Evolutionary conservation across 2,797 vertebrate genomes (phyloP).

Genomic region (Ficedula albicollis): DNA sequence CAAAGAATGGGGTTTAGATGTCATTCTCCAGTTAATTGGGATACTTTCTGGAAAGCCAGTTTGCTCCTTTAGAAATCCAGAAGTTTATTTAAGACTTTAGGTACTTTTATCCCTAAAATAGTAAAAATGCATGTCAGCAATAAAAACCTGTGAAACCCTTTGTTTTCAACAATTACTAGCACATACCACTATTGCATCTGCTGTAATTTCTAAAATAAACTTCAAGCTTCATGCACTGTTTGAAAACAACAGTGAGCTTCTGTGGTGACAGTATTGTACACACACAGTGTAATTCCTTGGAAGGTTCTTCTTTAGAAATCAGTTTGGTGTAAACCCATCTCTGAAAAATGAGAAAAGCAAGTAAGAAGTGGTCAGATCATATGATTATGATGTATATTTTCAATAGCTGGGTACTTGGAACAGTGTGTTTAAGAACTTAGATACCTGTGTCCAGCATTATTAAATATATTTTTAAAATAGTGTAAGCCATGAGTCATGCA

Average conservation of each 20-base stretch:
- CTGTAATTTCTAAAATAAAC: neutral
- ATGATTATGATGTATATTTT: neutral
- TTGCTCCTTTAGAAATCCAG: neutral
- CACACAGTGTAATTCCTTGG: neutral
- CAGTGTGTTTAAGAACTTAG: neutral
- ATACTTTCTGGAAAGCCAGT: neutral
- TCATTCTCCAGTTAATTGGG: neutral
- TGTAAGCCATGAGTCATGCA: neutral
- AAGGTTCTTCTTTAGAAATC: neutral
- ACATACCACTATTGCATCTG: neutral
- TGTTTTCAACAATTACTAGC: neutral
- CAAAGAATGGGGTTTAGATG: neutral
- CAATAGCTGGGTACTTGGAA: neutral
- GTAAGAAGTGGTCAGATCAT: neutral
- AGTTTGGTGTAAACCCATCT: neutral
- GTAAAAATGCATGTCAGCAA: neutral
- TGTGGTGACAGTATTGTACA: neutral
- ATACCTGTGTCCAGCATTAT: neutral
- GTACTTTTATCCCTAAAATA: neutral
- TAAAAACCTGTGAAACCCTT: neutral
- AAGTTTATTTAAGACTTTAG: neutral
- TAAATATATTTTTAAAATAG: neutral
- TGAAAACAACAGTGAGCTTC: neutral
- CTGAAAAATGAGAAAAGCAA: neutral
- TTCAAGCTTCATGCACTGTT: neutral